Evolutionary conservation across 2,797 vertebrate genomes (phyloP).

Genomic region (Geotria australis): DNA sequence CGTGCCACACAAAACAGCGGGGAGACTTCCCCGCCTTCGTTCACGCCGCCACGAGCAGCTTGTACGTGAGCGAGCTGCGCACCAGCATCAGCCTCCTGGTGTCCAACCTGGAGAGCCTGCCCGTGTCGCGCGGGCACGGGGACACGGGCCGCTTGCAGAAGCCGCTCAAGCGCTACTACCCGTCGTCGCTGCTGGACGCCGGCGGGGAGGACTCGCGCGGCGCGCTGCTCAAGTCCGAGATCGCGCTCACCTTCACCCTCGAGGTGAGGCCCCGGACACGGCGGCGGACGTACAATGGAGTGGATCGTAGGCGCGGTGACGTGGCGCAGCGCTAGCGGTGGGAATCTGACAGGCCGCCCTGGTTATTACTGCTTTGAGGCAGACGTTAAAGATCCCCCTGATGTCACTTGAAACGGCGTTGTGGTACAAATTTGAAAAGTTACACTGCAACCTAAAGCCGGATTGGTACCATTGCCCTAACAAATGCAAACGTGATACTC

Average conservation of each 20-base stretch:
- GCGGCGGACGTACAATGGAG: too few species aligned
- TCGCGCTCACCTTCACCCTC: conserved; percentile 57
- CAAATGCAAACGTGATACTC: too few species aligned
- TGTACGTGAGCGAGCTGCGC: conserved; percentile 58
- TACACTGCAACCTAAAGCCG: too few species aligned
- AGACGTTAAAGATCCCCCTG: too few species aligned
- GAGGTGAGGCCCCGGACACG: conserved; percentile 42
- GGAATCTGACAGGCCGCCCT: too few species aligned
- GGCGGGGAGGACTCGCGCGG: conserved; percentile 51
- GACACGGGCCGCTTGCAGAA: conserved; percentile 64
- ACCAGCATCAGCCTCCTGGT: conserved; percentile 70
- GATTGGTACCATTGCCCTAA: too few species aligned
- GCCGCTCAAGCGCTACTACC: conserved; percentile 46
- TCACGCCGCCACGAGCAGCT: conserved; percentile 46
- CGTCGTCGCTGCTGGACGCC: conserved; percentile 66
- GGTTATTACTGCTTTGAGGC: too few species aligned
- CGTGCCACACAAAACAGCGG: conserved; percentile 17
- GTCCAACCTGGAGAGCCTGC: conserved; percentile 86
- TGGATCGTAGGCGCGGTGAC: too few species aligned
- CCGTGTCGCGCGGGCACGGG: conserved; percentile 53
- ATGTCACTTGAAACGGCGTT: too few species aligned
- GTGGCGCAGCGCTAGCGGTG: too few species aligned
- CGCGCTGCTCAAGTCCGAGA: conserved; percentile 59
- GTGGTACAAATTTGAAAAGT: too few species aligned
- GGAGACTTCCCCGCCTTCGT: conserved; percentile 35